These are phyloP conservation scores for Geodia barretti DNA, from an alignment of 37 sponge, comb jelly and placozoan species.

Conservation along the genomic window DNA sequence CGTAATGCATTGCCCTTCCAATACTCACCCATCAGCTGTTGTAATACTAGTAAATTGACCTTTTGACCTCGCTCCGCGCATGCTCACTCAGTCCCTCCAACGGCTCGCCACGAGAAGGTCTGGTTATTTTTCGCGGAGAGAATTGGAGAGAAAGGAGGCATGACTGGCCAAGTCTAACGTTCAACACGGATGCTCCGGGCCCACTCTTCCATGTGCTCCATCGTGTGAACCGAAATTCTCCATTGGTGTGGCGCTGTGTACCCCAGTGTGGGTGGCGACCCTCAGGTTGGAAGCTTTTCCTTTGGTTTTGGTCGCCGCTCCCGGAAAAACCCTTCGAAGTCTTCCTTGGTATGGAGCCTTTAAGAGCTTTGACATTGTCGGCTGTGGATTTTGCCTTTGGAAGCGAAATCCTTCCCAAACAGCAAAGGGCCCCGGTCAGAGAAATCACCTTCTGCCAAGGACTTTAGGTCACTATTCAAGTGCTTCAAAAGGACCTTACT, in stretches of 20 bases:
- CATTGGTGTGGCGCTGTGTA: neutral
- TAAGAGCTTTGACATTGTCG: slow-evolving; percentile 9
- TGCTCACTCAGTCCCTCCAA: no score
- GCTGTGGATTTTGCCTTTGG: slow-evolving; percentile 9
- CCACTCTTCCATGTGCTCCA: no score
- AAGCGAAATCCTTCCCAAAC: slow-evolving; percentile 30
- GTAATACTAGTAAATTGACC: no score
- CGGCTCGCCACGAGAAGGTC: no score
- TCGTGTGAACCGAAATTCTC: no score
- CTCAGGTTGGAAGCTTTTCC: slow-evolving; percentile 15
- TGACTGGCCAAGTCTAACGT: no score
- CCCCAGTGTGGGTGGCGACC: slow-evolving; percentile 30
- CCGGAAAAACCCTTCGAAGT: slow-evolving; percentile 26
- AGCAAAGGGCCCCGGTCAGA: slow-evolving; percentile 16
- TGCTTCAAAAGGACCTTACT: slow-evolving; percentile 21
- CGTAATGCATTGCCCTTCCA: no score
- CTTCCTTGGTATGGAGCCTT: slow-evolving; percentile 1
- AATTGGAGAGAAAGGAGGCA: no score
- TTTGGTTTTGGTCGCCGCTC: slow-evolving; percentile 8
- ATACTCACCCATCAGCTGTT: no score
- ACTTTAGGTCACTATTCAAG: slow-evolving; percentile 16
- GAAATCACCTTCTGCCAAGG: slow-evolving; percentile 17
- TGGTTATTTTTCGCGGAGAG: no score
- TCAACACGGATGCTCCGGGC: no score
- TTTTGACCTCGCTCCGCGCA: no score